Base-by-base conservation (phyloP, 2,797 vertebrate species). In the Eulemur coronatus region DNA sequence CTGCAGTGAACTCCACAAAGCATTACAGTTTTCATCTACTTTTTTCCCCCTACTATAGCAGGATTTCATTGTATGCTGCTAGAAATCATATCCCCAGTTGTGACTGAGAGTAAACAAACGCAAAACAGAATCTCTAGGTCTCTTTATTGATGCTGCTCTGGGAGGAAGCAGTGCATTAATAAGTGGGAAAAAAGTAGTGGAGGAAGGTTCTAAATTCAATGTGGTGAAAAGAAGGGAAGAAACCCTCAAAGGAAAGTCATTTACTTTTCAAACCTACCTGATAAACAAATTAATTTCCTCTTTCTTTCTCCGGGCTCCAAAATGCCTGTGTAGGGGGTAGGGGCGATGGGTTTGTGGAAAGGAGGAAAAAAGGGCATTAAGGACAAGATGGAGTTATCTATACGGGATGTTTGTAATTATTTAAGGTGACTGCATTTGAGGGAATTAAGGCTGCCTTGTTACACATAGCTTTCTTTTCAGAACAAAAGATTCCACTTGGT, bases 41-140 rank as follows among this genome's bases (percentile, higher is more conserved):
- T 75, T 57, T 69, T 50, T 2, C 9, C 30, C 38, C 11, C 13
- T 41, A 48, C 50, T 76, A 43, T 57, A 72, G 69, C 48, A 84
- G 78, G 69, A 84, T 94, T 87, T 75, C 73, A 52, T 20, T 86
- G 63, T 84, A 46, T 57, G 10, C 28, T 28, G 67, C 81, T 85
- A 38, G n/a, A 96, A 89, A 85, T 69, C 57, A 85, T 88, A 92
- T 78, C 92, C 61, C 38, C 78, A 85, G 59, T 76, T 96, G 87
- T 84, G 43, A 5, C n/a, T 84, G 20, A 84, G 35, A 55, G 41
- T 82, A 95, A 96, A 91, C n/a, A 82, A 95, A 89, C 13, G 79
- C 52, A 91, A 55, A 96, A 82, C 87, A 80, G 24, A 48, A 96
- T 84, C 69, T 82, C 50, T 17, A 69, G 33, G 55, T 86, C 79